Evolutionary conservation across 2,888 invertebrate species (phyloP), one percentile per base, ranked within the genome.

Genomic region (Agrochola litura): DNA sequence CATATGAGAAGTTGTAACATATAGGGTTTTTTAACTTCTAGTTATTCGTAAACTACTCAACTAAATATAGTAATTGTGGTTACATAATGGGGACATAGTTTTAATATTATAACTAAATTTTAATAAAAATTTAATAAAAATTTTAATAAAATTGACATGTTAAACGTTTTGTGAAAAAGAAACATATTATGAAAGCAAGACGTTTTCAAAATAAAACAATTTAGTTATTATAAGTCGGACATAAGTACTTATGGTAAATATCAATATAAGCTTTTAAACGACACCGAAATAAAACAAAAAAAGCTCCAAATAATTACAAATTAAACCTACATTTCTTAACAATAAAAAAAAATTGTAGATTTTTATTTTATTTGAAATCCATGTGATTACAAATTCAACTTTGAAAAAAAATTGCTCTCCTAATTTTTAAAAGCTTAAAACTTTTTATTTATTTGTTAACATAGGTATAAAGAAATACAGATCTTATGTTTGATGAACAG

Each of bases 271-370:
- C 16, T 30, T 56, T n/a, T 43, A 6, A 14, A 25, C 8, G 56
- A 25, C 30, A 56, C 12, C 16, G 1, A 37, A 30, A 37, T 9
- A 46, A 3, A 58, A 70, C 12, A 30, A 67, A 14, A 56, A 54
- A 77, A n/a, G 2, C 41, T 49, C 37, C 37, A 22, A 63, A n/a
- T 2, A 77, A 69, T 10, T 30, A 73, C 16, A 37, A 63, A 56
- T 22, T 41, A 37, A 54, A 46, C 12, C 25, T 14, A 25, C 16
- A 16, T 37, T 25, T 30, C 16, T 46, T 22, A 60, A 61, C 16
- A 61, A 43, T 43, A 19, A 60, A 14, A 2, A 8, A 16, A 10
- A n/a, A n/a, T n/a, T 64, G 22, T 8, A 49, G 10, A 22, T 58
- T 64, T 64, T 58, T 58, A 56, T 30, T 8, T 0, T 25, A 6